Percentiles rank a stretch among this genome's conserved stretches.
phyloP scores from a whole-genome alignment of 2,797 vertebrate genomes.

The Diceros bicornis region DNA sequence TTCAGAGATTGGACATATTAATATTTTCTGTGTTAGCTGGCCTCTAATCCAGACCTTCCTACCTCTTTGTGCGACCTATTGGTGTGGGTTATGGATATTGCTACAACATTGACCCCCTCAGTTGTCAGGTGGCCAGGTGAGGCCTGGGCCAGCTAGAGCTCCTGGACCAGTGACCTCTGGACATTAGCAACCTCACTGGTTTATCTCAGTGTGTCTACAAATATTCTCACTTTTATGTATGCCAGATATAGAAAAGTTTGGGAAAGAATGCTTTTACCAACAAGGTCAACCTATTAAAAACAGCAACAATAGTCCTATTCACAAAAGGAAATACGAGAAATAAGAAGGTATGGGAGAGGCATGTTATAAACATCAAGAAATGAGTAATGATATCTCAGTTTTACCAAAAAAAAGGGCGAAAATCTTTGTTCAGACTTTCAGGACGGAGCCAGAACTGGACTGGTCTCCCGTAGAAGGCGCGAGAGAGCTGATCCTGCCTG shows the following conservation, averaged over 20 bases:
- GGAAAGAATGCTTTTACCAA: not conserved
- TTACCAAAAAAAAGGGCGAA: not conserved
- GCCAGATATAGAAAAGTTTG: not conserved
- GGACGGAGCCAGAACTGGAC: not conserved
- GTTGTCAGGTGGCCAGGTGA: not conserved
- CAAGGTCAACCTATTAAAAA: constrained; percentile 5
- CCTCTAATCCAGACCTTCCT: not conserved
- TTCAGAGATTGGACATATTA: not conserved
- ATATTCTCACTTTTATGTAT: not conserved
- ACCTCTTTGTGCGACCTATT: not conserved
- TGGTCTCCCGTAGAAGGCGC: not conserved
- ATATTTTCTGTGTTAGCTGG: not conserved
- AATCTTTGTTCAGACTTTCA: not conserved
- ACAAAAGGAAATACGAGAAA: not conserved
- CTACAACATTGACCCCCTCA: no score
- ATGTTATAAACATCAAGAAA: not conserved
- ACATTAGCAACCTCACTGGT: not conserved
- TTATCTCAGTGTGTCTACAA: not conserved
- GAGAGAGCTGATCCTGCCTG: rapidly evolving
- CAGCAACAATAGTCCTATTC: not conserved
- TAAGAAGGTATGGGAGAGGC: not conserved
- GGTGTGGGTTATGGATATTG: not conserved
- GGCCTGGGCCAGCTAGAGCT: not conserved
- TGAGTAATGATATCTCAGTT: not conserved
- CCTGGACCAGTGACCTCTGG: not conserved